A percentile compares a stretch with the other conserved stretches of the same genome.
Evolutionary conservation across 1,140 invertebrate species (phyloP).

Genomic region (Zaprionus nigranus): DNA sequence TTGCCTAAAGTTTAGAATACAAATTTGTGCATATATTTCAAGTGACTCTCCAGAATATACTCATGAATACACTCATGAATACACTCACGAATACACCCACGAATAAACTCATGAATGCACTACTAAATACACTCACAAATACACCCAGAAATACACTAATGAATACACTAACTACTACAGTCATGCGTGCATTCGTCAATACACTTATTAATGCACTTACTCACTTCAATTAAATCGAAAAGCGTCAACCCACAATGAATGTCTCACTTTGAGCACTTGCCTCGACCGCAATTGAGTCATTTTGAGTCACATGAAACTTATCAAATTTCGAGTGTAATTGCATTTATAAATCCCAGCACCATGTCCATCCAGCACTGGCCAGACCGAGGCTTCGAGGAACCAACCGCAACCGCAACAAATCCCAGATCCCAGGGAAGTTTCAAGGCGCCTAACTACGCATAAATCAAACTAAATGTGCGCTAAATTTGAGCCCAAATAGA

Average conservation of each 20-base stretch:
- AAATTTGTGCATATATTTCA: background rate
- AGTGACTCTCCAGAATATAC: background rate
- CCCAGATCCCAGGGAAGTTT: background rate
- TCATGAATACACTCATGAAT: background rate
- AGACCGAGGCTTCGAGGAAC: background rate
- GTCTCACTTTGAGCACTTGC: background rate
- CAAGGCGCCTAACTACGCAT: constrained; percentile 44
- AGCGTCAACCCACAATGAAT: constrained; percentile 2
- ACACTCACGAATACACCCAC: background rate
- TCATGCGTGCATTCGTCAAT: background rate
- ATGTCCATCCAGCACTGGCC: background rate
- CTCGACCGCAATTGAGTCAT: constrained; percentile 13
- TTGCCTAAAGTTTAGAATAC: background rate
- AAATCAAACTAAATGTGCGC: constrained; percentile 66
- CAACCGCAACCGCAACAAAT: background rate
- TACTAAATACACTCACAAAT: background rate
- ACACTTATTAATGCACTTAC: background rate
- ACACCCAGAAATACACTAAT: background rate
- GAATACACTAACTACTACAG: background rate
- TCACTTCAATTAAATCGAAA: background rate
- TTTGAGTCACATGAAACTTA: constrained; percentile 9
- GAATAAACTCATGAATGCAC: background rate
- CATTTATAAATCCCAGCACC: constrained; percentile 17
- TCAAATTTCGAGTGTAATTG: constrained; percentile 47
- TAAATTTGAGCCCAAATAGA: constrained; percentile 46